Base-by-base conservation (phyloP, 2,113 vertebrate species). In the Oreotrochilus melanogaster region DNA sequence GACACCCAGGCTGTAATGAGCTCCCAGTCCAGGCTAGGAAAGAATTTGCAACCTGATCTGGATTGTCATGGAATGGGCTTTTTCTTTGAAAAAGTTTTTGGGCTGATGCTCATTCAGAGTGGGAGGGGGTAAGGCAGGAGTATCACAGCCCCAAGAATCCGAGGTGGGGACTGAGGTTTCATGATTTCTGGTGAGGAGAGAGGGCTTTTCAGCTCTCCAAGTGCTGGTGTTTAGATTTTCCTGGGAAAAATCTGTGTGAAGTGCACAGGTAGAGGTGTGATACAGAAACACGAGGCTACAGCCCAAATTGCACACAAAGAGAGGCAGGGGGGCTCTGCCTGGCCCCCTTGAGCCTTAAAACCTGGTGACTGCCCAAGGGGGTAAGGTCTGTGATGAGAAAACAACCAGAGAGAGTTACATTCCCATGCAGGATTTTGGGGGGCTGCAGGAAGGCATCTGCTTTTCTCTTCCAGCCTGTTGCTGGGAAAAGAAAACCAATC, bases 401-500 rank as follows among this genome's bases (percentile, higher is more conserved):
- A 27, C 53, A 61, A 35, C 53, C 31, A 12, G 19, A 31, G 31
- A 35, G 31, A 10, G 13, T 56, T 57, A 31, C 33, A 37, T 50
- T 50, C 33, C 3, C 1, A 25, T 25, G 35, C 0, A 2, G 39
- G 45, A 25, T 74, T 84, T 61, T 1, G 7, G 50, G 42, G 50
- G 54, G 42, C 56, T 0, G 0, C 1, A 6, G 69, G 43, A 66
- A 88, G 57, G 11, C 0, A 0, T 21, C 31, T 89, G 47, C 60
- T 83, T 64, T 80, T 75, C 43, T 69, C 24, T 66, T 45, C 58
- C 42, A 86, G 33, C 42, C 31, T 5, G 1, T 51, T 28, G 33
- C 35, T 4, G 10, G 25, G 66, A 85, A 71, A 54, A 95, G 88
- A 33, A 93, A 96, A 93, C 75, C 93, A 92, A 94, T 86, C 93